phyloP scores from a whole-genome alignment of 2,113 vertebrate genomes.

The Diadophis punctatus region DNA sequence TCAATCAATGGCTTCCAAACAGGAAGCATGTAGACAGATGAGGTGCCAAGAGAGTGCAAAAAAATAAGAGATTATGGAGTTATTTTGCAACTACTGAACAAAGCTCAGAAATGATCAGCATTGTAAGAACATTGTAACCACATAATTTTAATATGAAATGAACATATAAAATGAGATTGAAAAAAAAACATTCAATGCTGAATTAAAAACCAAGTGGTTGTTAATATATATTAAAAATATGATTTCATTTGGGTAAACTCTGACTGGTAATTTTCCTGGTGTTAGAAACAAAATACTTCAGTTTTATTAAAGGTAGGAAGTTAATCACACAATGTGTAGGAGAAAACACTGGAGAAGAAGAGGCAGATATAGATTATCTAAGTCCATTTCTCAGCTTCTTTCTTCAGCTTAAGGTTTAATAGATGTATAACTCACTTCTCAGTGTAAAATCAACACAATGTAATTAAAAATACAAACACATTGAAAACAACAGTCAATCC shows the following conservation, averaged over 20 bases:
- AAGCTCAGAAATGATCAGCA: neutral
- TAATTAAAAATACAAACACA: neutral
- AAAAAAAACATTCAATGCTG: neutral
- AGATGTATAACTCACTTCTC: neutral
- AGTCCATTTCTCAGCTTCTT: neutral
- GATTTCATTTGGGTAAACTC: slow-evolving; percentile 25
- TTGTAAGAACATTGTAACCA: neutral
- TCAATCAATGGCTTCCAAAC: neutral
- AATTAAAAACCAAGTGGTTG: neutral
- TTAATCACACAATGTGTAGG: neutral
- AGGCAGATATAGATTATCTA: neutral
- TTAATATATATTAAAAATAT: neutral
- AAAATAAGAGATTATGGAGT: neutral
- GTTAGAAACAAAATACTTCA: neutral
- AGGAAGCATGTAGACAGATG: no score
- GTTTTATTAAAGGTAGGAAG: neutral
- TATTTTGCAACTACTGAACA: neutral
- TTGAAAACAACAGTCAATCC: neutral
- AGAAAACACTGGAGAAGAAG: neutral
- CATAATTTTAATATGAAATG: neutral
- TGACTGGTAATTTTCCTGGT: slow-evolving; percentile 26
- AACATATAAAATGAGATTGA: neutral
- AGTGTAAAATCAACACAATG: neutral
- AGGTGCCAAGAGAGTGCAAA: neutral
- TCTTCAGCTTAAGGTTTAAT: neutral